phyloP scores from a whole-genome alignment of 2,797 vertebrate species.

The Dendrocincla fuliginosa region DNA sequence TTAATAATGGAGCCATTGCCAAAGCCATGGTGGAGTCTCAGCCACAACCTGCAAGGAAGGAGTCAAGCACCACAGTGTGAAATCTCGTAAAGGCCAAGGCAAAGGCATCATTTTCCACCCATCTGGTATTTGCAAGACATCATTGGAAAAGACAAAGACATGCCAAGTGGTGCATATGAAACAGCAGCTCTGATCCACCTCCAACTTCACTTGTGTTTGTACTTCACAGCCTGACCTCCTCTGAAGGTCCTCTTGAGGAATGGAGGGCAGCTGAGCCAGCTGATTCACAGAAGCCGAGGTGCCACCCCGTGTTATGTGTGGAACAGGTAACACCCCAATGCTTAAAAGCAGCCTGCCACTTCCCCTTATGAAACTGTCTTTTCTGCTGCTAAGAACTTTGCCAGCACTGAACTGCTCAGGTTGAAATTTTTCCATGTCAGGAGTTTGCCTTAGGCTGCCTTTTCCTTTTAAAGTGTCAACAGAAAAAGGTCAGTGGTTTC shows the following conservation, averaged over 20 bases:
- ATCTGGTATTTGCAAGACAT: background rate
- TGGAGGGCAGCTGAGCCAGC: background rate
- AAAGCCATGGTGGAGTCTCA: background rate
- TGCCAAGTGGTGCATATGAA: background rate
- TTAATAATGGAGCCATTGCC: background rate
- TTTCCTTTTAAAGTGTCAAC: background rate
- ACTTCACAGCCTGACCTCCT: background rate
- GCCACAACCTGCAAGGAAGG: background rate
- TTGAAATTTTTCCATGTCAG: background rate
- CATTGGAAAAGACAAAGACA: background rate
- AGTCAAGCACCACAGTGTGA: background rate
- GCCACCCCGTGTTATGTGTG: background rate
- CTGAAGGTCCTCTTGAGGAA: background rate
- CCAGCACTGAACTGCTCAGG: background rate
- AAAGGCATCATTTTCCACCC: background rate
- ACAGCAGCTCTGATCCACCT: background rate
- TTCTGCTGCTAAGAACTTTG: background rate
- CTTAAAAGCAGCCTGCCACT: background rate
- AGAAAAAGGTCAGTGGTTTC: conserved; percentile 17
- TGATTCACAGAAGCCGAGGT: background rate
- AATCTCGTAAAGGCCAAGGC: background rate
- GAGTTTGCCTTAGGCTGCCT: conserved; percentile 8
- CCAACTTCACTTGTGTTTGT: background rate
- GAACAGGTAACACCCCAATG: background rate
- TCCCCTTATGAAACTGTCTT: background rate